A percentile compares a stretch with the other conserved stretches of the same genome.
phyloP scores from a whole-genome alignment of 2,888 invertebrate species.

The Lepidocyrtinus sp. region DNA sequence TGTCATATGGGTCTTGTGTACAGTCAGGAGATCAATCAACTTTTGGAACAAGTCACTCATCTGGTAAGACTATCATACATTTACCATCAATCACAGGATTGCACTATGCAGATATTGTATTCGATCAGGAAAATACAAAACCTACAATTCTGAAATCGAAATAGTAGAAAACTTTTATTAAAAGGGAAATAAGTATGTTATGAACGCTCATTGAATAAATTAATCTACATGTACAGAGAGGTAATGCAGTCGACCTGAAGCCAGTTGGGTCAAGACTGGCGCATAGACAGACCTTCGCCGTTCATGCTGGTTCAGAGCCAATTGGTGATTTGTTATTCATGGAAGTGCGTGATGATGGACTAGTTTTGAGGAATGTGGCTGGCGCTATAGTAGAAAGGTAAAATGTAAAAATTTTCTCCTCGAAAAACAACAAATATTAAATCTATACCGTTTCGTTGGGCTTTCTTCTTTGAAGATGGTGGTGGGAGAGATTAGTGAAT shows the following conservation, averaged over 20 bases:
- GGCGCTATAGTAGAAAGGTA: slow-evolving; percentile 85
- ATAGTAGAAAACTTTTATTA: too few relatives aligned
- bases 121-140: too few relatives aligned
- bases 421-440: not conserved
- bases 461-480: slow-evolving; percentile 81
- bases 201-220: not conserved
- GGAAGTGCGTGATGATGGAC: slow-evolving; percentile 97
- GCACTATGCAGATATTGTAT: too few relatives aligned
- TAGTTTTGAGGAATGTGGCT: slow-evolving; percentile 85
- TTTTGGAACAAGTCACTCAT: slow-evolving; percentile 94
- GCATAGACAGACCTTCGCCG: slow-evolving; percentile 98
- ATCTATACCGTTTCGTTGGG: not conserved
- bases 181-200: not conserved
- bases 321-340: slow-evolving; percentile 89
- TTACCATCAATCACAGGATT: too few relatives aligned
- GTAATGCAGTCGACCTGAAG: slow-evolving; percentile 97
- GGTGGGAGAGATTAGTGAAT: slow-evolving; percentile 98
- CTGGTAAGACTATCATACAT: slow-evolving; percentile 79
- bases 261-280: slow-evolving; percentile 95
- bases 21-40: slow-evolving; percentile 96
- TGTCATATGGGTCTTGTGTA: slow-evolving; percentile 98
- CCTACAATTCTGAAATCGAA: too few relatives aligned
- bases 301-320: slow-evolving; percentile 95
- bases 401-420: too few relatives aligned
- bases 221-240: slow-evolving; percentile 80